Conservation (phyloP, 2,797 vertebrate genomes). For the Sylvia borin region DNA sequence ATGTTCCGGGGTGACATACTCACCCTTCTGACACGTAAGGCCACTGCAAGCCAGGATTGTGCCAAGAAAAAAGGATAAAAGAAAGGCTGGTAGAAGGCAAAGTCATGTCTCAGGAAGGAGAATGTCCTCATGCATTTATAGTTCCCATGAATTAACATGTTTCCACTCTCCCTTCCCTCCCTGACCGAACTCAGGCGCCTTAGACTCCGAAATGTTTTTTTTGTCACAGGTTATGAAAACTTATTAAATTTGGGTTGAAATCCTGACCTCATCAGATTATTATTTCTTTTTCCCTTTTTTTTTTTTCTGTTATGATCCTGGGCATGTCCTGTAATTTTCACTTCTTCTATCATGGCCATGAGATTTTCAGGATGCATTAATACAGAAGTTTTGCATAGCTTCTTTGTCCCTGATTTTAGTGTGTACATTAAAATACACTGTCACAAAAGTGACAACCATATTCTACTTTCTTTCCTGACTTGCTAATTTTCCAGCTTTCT, state of each 20-base stretch:
- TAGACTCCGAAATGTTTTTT: not conserved
- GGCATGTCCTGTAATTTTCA: not conserved
- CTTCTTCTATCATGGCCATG: accelerated
- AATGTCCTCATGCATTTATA: not conserved
- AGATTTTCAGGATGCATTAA: not conserved
- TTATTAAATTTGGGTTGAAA: not conserved
- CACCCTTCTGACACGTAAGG: not conserved
- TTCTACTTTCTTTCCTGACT: not conserved
- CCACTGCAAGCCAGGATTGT: not conserved
- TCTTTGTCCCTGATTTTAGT: not conserved
- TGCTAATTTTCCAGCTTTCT: not conserved
- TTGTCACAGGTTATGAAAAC: not conserved
- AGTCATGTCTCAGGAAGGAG: not conserved
- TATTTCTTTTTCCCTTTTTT: too few species aligned
- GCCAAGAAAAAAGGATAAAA: not conserved
- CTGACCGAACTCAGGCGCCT: accelerated
- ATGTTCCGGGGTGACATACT: not conserved
- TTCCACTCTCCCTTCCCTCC: not conserved
- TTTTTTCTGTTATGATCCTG: not conserved
- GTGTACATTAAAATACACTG: not conserved
- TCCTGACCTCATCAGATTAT: not conserved
- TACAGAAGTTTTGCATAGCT: not conserved
- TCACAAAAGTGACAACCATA: not conserved
- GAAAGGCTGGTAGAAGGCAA: not conserved
- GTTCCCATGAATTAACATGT: not conserved